Conservation (phyloP, 2,113 vertebrate species). For the Chaenogobius annularis region DNA sequence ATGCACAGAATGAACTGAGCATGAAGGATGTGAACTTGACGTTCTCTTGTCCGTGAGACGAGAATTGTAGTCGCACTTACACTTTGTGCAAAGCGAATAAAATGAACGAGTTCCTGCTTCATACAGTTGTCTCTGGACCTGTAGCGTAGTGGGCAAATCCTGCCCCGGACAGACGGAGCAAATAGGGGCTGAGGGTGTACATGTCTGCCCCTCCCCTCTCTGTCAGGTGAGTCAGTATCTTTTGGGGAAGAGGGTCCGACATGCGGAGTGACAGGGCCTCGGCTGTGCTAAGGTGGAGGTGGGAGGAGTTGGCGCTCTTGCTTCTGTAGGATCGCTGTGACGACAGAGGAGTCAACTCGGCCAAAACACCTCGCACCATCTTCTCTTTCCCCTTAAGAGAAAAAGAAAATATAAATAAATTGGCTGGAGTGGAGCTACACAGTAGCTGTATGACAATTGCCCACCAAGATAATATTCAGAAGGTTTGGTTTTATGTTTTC, state of each 20-base stretch:
- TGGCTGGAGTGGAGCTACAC: not conserved
- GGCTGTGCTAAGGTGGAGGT: slow-evolving; percentile 51
- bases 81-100: not conserved
- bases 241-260: slow-evolving; percentile 73
- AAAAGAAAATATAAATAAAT: not conserved
- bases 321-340: slow-evolving; percentile 73
- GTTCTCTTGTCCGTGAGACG: slow-evolving; percentile 32
- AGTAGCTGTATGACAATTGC: slow-evolving; percentile 8
- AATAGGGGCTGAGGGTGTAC: slow-evolving; percentile 76
- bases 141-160: slow-evolving; percentile 75
- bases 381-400: slow-evolving; percentile 67
- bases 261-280: slow-evolving; percentile 71
- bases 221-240: slow-evolving; percentile 78
- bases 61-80: slow-evolving; percentile 16
- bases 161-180: slow-evolving; percentile 70
- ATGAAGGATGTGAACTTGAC: slow-evolving; percentile 30
- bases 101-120: slow-evolving; percentile 37
- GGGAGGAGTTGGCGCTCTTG: slow-evolving; percentile 72
- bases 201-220: slow-evolving; percentile 72
- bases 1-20: slow-evolving; percentile 61
- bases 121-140: slow-evolving; percentile 85
- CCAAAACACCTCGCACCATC: slow-evolving; percentile 64
- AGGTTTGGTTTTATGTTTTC: slow-evolving; percentile 2
- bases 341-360: slow-evolving; percentile 80
- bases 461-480: slow-evolving; percentile 18